Conservation (phyloP, 2,888 invertebrate species). For the Idaea straminata region DNA sequence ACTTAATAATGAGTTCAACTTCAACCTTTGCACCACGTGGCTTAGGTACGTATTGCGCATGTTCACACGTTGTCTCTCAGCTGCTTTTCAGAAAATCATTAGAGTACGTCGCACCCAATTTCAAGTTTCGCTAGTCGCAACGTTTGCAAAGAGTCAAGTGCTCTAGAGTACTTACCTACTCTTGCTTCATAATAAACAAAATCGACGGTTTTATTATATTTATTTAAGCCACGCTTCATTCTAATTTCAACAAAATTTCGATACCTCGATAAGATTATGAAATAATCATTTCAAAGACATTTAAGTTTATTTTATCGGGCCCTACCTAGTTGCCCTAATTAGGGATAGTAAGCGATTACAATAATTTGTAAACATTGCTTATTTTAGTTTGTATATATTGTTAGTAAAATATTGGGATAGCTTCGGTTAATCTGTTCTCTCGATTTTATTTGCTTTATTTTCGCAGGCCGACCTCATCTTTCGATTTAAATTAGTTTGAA, state of each 20-base stretch:
- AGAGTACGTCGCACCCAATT: conserved; percentile 48
- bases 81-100: conserved; percentile 76
- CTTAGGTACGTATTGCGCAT: conserved; percentile 54
- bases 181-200: neutral
- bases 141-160: conserved; percentile 30
- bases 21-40: conserved; percentile 57
- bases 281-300: conserved; percentile 17
- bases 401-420: neutral
- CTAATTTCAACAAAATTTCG: conserved; percentile 13
- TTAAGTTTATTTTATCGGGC: conserved; percentile 31
- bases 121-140: conserved; percentile 47
- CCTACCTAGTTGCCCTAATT: conserved; percentile 39
- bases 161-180: neutral
- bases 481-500: conserved; percentile 29
- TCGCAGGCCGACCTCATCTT: conserved; percentile 22
- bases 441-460: neutral
- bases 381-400: neutral
- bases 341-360: conserved; percentile 18
- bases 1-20: conserved; percentile 37
- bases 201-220: conserved; percentile 1
- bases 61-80: conserved; percentile 56
- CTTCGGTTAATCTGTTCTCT: neutral
- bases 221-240: neutral
- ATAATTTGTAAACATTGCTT: neutral
- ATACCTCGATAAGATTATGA: conserved; percentile 37